Base-by-base conservation (phyloP, 2,797 vertebrate genomes). In the Acestrorhynchus altus region DNA sequence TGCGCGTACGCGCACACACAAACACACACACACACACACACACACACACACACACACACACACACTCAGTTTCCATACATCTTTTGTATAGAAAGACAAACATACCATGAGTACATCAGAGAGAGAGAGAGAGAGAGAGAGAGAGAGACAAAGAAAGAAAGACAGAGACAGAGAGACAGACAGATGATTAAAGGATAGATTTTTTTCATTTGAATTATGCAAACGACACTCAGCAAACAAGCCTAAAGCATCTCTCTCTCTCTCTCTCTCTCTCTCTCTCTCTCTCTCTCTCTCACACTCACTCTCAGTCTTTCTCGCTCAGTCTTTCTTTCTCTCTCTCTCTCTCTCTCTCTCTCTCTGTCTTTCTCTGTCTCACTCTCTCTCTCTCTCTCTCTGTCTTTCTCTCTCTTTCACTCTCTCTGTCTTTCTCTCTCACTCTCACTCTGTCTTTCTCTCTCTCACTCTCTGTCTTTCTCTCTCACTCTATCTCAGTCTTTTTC, bases 221-320 rank as follows among this genome's bases (percentile, higher is more conserved):
- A 80, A 81, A 88, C 79, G 59, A 65, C 74, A 56, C 81, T 80
- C 57, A 75, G 71, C 61, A 74, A 86, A 82, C 78, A 84, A 79
- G 56, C 83, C 85, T 80, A 71, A 49, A 73, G 56, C 81, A 46
- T 52, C 74, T 79, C 66, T 35, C 56, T 81, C 46, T 61, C 26
- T 2, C 20, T 52, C 20, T 42, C 22, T 52, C 20, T 24, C n/a
- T n/a, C n/a, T n/a, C n/a, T n/a, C n/a, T n/a, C n/a, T n/a, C n/a
- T n/a, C n/a, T n/a, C n/a, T n/a, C n/a, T n/a, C n/a, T n/a, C n/a
- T n/a, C n/a, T n/a, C n/a, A n/a, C n/a, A n/a, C n/a, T n/a, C n/a
- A n/a, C n/a, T n/a, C n/a, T n/a, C n/a, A n/a, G n/a, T n/a, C n/a
- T n/a, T n/a, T n/a, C n/a, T n/a, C n/a, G n/a, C n/a, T n/a, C n/a